phyloP scores from a whole-genome alignment of 2,888 invertebrate species.

The Tortricodes alternella region DNA sequence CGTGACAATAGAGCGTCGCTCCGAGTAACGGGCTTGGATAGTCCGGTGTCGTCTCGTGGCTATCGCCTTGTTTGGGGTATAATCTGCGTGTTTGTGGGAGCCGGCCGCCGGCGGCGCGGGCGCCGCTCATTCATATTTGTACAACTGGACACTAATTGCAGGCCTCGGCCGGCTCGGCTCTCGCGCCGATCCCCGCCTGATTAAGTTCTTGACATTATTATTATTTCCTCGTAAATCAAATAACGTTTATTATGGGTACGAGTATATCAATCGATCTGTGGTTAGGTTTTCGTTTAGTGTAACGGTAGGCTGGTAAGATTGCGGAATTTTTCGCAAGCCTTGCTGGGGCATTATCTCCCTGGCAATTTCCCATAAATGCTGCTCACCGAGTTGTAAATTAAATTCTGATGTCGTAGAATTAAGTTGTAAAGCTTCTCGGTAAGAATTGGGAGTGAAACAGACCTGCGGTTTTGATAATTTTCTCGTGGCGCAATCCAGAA shows the following conservation, averaged over 20 bases:
- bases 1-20: constrained; percentile 38
- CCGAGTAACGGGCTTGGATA: constrained; percentile 30
- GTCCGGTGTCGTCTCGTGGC: constrained; percentile 9
- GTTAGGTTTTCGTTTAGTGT: constrained; percentile 35
- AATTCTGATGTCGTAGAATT: constrained; percentile 66
- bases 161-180: constrained; percentile 45
- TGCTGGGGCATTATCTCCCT: constrained; percentile 35
- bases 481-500: constrained; percentile 35
- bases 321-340: constrained; percentile 45
- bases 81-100: constrained; percentile 4
- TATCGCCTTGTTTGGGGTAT: not conserved
- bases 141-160: constrained; percentile 73
- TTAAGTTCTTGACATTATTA: constrained; percentile 68
- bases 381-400: constrained; percentile 60
- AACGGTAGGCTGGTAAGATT: constrained; percentile 45
- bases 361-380: constrained; percentile 61
- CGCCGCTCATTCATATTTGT: constrained; percentile 69
- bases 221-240: constrained; percentile 56
- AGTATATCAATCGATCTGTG: constrained; percentile 33
- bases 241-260: constrained; percentile 36
- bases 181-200: constrained; percentile 56
- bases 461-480: constrained; percentile 47
- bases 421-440: constrained; percentile 52
- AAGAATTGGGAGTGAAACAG: constrained; percentile 41
- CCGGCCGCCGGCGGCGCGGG: constrained; percentile 53